A percentile compares a stretch with the other conserved stretches of the same genome.
Conservation (phyloP, 2,888 invertebrate species). For the Pogonocherus hispidulus region DNA sequence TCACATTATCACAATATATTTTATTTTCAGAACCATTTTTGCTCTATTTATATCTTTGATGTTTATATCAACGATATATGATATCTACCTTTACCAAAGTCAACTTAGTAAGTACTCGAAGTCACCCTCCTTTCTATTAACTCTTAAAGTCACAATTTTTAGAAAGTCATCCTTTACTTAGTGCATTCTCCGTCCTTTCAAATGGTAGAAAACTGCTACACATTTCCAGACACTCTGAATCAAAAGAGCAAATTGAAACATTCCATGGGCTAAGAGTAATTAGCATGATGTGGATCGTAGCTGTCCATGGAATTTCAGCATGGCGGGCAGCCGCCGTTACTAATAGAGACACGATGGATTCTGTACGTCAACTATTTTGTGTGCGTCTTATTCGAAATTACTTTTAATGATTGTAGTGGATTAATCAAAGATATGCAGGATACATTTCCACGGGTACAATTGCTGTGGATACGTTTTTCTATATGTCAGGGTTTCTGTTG, state of each 20-base stretch:
- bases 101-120: constrained; percentile 45
- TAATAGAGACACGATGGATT: constrained; percentile 20
- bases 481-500: constrained; percentile 74
- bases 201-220: constrained; percentile 57
- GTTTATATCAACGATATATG: constrained; percentile 50
- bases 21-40: constrained; percentile 49
- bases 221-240: constrained; percentile 42
- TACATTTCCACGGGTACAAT: constrained; percentile 68
- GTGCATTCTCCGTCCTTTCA: constrained; percentile 55
- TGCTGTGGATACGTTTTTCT: constrained; percentile 77
- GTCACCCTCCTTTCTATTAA: background rate
- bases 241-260: constrained; percentile 56
- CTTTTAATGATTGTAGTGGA: constrained; percentile 61
- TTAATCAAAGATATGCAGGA: constrained; percentile 46
- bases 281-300: constrained; percentile 61
- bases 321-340: constrained; percentile 36
- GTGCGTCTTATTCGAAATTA: background rate
- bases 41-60: constrained; percentile 33
- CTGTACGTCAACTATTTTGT: constrained; percentile 30
- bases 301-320: constrained; percentile 54
- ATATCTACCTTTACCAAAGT: constrained; percentile 41
- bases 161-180: constrained; percentile 51
- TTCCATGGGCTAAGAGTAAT: constrained; percentile 59
- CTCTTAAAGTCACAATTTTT: constrained; percentile 15
- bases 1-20: no score